Conservation (phyloP, 2,888 invertebrate genomes). For the Cantharis lateralis region DNA sequence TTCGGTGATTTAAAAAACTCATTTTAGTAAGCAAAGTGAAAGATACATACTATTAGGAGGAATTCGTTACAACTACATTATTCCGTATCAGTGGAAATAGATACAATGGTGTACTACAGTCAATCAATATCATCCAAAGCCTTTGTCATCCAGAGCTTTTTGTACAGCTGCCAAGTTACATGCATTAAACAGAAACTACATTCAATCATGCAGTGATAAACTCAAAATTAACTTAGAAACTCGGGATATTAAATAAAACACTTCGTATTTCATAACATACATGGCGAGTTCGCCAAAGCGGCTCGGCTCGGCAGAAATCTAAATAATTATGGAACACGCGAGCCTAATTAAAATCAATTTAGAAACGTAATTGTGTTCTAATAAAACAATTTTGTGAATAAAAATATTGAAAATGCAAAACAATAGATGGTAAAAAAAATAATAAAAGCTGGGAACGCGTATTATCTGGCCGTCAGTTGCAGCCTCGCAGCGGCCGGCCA, state of each 20-base stretch:
- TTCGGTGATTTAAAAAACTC: neutral
- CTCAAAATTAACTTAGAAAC: slow-evolving; percentile 15
- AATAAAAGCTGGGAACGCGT: slow-evolving; percentile 46
- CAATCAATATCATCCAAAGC: slow-evolving; percentile 26
- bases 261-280: neutral
- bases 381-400: slow-evolving; percentile 34
- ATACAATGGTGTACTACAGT: slow-evolving; percentile 19
- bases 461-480: slow-evolving; percentile 54
- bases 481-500: slow-evolving; percentile 44
- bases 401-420: slow-evolving; percentile 47
- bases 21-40: neutral
- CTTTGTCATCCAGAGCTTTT: slow-evolving; percentile 24
- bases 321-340: neutral
- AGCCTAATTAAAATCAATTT: neutral
- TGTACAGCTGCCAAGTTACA: slow-evolving; percentile 26
- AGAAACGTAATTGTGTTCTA: slow-evolving; percentile 12
- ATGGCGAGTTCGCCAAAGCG: too few species aligned
- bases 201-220: slow-evolving; percentile 21
- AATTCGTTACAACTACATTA: slow-evolving; percentile 5
- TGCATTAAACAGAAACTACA: slow-evolving; percentile 28
- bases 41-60: neutral
- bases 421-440: slow-evolving; percentile 49
- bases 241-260: neutral
- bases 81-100: slow-evolving; percentile 10
- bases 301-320: neutral